Base-by-base conservation (phyloP, 2,113 vertebrate species). In the Microtus richardsoni region DNA sequence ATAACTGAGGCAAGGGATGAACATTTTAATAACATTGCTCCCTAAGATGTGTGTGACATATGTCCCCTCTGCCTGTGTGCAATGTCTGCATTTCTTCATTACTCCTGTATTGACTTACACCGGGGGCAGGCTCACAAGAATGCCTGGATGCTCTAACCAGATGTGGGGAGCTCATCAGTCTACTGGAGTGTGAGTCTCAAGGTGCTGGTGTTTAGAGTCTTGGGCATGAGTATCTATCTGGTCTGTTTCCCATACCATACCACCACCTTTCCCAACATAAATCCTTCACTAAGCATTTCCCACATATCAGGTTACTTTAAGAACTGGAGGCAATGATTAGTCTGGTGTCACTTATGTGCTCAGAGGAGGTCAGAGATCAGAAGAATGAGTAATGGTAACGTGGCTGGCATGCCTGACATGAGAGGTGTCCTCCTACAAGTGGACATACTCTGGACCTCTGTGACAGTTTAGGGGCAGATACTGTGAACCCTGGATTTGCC, bases 151-250 rank as follows among this genome's bases (percentile, higher is more conserved):
- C 44, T 41, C 13, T 21, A 21, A 1, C 30, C 24, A 74, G 36
- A 17, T 33, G 19, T n/a, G 39, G 21, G 10, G 88, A n/a, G 28
- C 11, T 68, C 19, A 1, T 39, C 2, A 26, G 60, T 74, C 36
- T 13, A 19, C 58, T 49, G 41, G 0, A 6, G 9, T 19, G 36
- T n/a, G 44, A 22, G 41, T 24, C 28, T 26, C 1, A 36, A 73
- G 47, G 5, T n/a, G 39, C 33, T 64, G 84, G 39, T 52, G 58
- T 36, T 14, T 5, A 24, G 41, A 24, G 3, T 33, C 64, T 21
- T 21, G 1, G 11, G 30, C 12, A 30, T 44, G 7, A 24, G 9
- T 19, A 1, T 33, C 9, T 19, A 1, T 33, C 19, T 0, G 14
- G 39, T 58, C 66, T 11, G 7, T 36, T 19, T 41, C 26, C 75